Evolutionary conservation across 1,140 invertebrate genomes (phyloP).

Genomic region (Drosophila sp.): DNA sequence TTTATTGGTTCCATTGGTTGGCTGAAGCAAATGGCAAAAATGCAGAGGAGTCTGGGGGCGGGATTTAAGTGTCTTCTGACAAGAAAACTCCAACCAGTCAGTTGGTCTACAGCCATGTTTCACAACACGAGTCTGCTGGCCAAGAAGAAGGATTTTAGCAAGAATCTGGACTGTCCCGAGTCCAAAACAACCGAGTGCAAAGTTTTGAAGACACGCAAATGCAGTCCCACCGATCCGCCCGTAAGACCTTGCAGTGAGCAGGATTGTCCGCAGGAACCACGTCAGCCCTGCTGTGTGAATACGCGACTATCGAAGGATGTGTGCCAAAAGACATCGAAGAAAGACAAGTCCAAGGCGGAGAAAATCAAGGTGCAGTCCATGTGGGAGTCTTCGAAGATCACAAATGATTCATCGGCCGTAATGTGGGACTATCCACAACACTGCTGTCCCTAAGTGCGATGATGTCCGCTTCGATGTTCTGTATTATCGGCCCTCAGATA

Average conservation of each 20-base stretch:
- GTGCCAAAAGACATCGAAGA: not conserved
- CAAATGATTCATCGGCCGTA: not conserved
- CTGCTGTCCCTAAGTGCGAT: conserved; percentile 49
- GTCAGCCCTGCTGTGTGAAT: conserved; percentile 19
- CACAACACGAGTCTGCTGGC: not conserved
- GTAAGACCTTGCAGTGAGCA: conserved; percentile 24
- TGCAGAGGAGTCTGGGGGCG: not conserved
- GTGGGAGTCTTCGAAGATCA: conserved; percentile 33
- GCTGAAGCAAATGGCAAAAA: not conserved
- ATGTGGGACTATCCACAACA: conserved; percentile 41
- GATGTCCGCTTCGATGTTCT: conserved; percentile 50
- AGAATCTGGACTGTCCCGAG: not conserved
- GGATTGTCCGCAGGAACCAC: not conserved
- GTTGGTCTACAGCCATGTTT: not conserved
- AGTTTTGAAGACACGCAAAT: not conserved
- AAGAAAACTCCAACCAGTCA: too few species aligned
- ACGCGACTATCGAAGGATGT: not conserved
- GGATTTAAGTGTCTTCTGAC: not conserved
- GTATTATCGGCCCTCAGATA: conserved; percentile 56
- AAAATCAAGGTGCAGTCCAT: conserved; percentile 14
- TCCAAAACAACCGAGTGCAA: not conserved
- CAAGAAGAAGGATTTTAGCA: not conserved
- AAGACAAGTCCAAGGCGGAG: not conserved
- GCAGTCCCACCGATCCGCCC: conserved; percentile 21
- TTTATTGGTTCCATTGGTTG: conserved; percentile 7